Conservation (phyloP, 2,797 vertebrate genomes). For the Tauraco hartlaubi region DNA sequence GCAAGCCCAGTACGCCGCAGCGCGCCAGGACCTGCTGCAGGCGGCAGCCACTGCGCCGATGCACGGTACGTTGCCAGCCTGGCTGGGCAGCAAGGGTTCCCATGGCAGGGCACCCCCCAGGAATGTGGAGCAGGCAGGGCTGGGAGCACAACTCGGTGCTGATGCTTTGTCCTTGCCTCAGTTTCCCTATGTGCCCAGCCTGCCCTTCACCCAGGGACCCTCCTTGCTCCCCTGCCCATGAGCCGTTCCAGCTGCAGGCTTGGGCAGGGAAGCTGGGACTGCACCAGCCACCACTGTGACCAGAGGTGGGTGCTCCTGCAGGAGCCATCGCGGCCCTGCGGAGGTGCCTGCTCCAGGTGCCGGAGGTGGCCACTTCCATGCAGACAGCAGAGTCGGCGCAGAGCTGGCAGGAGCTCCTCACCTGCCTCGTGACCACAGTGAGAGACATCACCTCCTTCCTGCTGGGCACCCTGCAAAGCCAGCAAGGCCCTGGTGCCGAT, state of each 20-base stretch:
- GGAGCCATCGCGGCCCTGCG: slow-evolving; percentile 87
- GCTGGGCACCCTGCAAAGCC: slow-evolving; percentile 81
- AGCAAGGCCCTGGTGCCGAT: background rate
- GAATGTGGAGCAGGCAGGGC: background rate
- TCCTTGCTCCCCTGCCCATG: background rate
- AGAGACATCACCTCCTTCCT: slow-evolving; percentile 84
- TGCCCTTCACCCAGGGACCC: background rate
- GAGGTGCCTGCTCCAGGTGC: slow-evolving; percentile 85
- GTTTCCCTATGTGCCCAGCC: background rate
- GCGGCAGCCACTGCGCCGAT: slow-evolving; percentile 85
- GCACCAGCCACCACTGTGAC: background rate
- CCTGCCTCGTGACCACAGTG: slow-evolving; percentile 73
- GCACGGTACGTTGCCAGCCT: slow-evolving; percentile 77
- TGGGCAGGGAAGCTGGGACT: background rate
- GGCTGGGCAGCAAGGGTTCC: background rate
- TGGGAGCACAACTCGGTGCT: background rate
- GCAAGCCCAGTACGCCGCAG: slow-evolving; percentile 81
- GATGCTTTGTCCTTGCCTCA: background rate
- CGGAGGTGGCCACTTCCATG: slow-evolving; percentile 61
- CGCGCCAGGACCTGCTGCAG: slow-evolving; percentile 83
- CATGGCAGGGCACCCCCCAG: background rate
- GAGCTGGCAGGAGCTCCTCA: slow-evolving; percentile 72
- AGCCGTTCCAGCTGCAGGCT: background rate
- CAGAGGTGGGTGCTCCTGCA: slow-evolving; percentile 26
- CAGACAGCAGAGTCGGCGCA: slow-evolving; percentile 21